Base-by-base conservation (phyloP, 2,113 vertebrate species). In the Hyaena hyaena region DNA sequence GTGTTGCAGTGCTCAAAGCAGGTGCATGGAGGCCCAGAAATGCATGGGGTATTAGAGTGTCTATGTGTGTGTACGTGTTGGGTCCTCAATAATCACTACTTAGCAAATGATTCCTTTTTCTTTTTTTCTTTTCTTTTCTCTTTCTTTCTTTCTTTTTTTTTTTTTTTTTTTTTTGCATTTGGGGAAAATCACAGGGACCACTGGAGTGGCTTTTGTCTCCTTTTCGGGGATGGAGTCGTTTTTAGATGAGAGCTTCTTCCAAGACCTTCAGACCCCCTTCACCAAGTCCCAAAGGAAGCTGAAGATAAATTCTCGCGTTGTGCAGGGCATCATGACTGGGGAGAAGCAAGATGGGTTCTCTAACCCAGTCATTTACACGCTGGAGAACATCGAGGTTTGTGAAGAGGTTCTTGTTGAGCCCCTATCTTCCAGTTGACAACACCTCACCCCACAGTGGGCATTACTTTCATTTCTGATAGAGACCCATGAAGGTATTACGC, bases 371-470 rank as follows among this genome's bases (percentile, higher is more conserved):
- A 4, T 81, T 80, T 98, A 97, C 66, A 96, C 45, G 1, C 76
- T 98, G 85, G 65, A 98, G 76, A 96, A 98, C 39, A 89, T 26
- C 4, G n/a, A 96, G 97, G 98, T 98, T 43, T 43, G 97, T 92
- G 33, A 3, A 6, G 8, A 4, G 4, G 21, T 48, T 39, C 31
- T 15, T 5, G 3, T 5, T 6, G 48, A 31, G 8, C 4, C 66
- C 39, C 35, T 3, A 11, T 2, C 15, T 11, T 11, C 31, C 33
- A 12, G 0, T 0, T 4, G 39, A n/a, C 33, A 23, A 43, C 21
- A 50, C 23, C 43, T 16, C 4, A 1, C 63, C 14, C 43, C 48
- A 24, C 61, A 24, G 5, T 3, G 26, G 10, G 23, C 10, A 48
- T 24, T 5, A 33, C 33, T 71, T 24, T 63, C 19, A 0, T 16